These are phyloP conservation scores for Schrankia costaestrigalis DNA, from an alignment of 2,888 invertebrate species.

Conservation along the genomic window DNA sequence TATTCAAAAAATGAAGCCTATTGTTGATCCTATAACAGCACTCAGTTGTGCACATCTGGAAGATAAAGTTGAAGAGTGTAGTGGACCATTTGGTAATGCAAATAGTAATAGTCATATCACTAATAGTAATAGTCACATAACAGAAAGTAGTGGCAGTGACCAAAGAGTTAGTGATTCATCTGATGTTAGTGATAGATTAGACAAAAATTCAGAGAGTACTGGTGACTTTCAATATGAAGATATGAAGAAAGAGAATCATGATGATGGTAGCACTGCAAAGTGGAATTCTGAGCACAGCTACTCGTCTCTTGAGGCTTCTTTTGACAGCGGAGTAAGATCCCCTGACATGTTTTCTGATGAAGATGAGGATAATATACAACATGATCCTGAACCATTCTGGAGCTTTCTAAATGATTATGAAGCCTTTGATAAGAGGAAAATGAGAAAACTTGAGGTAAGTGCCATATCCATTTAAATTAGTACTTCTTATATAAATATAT, in stretches of 20 bases:
- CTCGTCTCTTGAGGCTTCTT: slow-evolving; percentile 69
- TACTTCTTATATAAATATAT: background rate
- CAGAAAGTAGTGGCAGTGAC: slow-evolving; percentile 32
- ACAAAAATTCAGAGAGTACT: slow-evolving; percentile 56
- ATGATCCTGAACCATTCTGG: slow-evolving; percentile 60
- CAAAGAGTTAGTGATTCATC: slow-evolving; percentile 37
- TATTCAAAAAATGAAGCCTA: slow-evolving; percentile 70
- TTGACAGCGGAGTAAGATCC: slow-evolving; percentile 76
- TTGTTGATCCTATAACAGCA: slow-evolving; percentile 68
- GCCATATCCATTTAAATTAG: background rate
- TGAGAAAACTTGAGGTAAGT: slow-evolving; percentile 65
- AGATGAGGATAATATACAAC: slow-evolving; percentile 56
- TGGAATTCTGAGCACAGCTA: slow-evolving; percentile 69
- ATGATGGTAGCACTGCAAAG: slow-evolving; percentile 51
- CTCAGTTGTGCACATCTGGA: slow-evolving; percentile 50
- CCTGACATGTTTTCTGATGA: slow-evolving; percentile 86
- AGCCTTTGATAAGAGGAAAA: slow-evolving; percentile 60
- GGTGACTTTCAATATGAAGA: slow-evolving; percentile 61
- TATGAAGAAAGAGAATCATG: slow-evolving; percentile 40
- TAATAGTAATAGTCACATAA: slow-evolving; percentile 23
- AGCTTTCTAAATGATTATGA: slow-evolving; percentile 63
- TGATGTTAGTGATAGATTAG: slow-evolving; percentile 40
- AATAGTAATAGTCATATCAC: slow-evolving; percentile 23
- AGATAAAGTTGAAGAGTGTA: slow-evolving; percentile 39
- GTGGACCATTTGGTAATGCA: slow-evolving; percentile 22